Base-by-base conservation (phyloP, 2,113 vertebrate species). In the Reinhardtius hippoglossoides region DNA sequence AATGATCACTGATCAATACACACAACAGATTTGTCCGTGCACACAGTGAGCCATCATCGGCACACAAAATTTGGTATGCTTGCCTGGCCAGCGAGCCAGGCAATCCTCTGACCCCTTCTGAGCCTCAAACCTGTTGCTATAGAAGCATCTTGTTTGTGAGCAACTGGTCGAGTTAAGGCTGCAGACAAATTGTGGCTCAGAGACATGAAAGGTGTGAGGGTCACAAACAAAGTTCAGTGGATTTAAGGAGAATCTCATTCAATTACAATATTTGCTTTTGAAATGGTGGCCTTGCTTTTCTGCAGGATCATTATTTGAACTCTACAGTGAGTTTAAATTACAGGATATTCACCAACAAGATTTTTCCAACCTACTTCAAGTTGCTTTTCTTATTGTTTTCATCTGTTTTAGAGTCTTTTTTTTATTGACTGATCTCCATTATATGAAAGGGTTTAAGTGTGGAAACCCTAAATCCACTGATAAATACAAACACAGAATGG, bases 111-210 rank as follows among this genome's bases (percentile, higher is more conserved):
- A 61, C 58, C 55, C 57, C 27, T 71, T 60, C 31, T 16, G 37
- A 55, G 64, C 74, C 42, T 80, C 71, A 31, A 8, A 71, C 73
- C 74, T 88, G 91, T 88, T 91, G 82, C 88, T 87, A 87, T 89
- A 83, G 86, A 76, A 69, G 71, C 80, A 62, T 20, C 50, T 27
- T 82, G 80, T 88, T 79, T 78, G 58, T 54, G 71, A 74, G 75
- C 24, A 70, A 52, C 64, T 56, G 52, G 26, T 54, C 0, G 24
- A 75, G 16, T 24, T 1, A 70, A 50, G 58, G 35, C 48, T 44
- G 54, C 44, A 66, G 56, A 16, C 44, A 61, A 60, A 70, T 31
- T 4, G 21, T 40, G 35, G 44, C 13, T 71, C 18, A 10, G 26
- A 10, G 26, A 13, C 40, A 42, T 42, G 40, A 2, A 42, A 42